Conservation (phyloP, 2,888 invertebrate species). For the Brenthis hecate region DNA sequence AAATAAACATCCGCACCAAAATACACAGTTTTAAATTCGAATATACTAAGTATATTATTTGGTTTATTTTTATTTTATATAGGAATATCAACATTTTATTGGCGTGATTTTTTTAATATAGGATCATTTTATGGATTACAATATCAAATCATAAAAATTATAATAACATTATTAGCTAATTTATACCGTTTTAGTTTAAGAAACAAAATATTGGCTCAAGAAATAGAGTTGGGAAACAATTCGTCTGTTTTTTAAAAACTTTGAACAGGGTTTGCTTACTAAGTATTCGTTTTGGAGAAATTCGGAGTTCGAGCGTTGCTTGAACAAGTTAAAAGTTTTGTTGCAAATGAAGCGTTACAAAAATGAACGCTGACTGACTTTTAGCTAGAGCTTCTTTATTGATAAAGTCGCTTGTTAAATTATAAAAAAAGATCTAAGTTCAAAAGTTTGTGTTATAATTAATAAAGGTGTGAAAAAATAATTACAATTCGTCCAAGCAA, state of each 20-base stretch:
- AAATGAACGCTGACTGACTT: slow-evolving; percentile 57
- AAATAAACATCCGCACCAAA: too few relatives aligned
- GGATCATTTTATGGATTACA: too few relatives aligned
- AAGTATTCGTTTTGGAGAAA: slow-evolving; percentile 63
- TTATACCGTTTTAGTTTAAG: neutral
- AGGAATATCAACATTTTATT: too few relatives aligned
- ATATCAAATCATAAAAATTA: neutral
- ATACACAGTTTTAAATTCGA: too few relatives aligned
- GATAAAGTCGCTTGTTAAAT: slow-evolving; percentile 21
- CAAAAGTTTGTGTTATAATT: neutral
- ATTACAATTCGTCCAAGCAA: too few relatives aligned
- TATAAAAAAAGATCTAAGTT: slow-evolving; percentile 6
- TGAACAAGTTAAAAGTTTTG: slow-evolving; percentile 70
- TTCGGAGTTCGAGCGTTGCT: slow-evolving; percentile 57
- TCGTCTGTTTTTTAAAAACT: slow-evolving; percentile 50
- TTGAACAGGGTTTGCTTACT: slow-evolving; percentile 50
- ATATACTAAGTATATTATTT: too few relatives aligned
- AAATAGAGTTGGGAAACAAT: slow-evolving; percentile 42
- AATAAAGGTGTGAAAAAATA: slow-evolving; percentile 5
- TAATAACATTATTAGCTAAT: neutral
- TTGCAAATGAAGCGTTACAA: slow-evolving; percentile 73
- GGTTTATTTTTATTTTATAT: too few relatives aligned
- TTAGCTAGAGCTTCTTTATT: slow-evolving; percentile 39
- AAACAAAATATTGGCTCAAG: slow-evolving; percentile 18
- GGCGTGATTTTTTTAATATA: too few relatives aligned